Conservation (phyloP, 2,113 vertebrate species). For the Cebidichthys violaceus region DNA sequence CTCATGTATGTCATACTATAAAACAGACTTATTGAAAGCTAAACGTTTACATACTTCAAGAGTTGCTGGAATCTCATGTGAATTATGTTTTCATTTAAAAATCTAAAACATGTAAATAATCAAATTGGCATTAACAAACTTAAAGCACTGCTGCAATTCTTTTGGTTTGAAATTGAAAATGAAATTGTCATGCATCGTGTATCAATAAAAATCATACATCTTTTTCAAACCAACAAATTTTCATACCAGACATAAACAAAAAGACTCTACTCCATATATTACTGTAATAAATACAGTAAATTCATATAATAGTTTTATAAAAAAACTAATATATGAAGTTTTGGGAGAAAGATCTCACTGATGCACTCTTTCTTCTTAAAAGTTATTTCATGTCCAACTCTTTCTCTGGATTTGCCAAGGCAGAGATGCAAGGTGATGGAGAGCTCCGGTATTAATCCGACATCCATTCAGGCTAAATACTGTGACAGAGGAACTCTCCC, state of each 20-base stretch:
- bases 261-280: neutral
- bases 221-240: neutral
- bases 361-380: slow-evolving; percentile 27
- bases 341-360: slow-evolving; percentile 34
- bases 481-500: slow-evolving; percentile 30
- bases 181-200: neutral
- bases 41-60: neutral
- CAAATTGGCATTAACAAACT: neutral
- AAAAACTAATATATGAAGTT: too few relatives aligned
- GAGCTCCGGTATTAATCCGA: slow-evolving; percentile 27
- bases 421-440: slow-evolving; percentile 55
- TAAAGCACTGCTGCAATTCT: neutral
- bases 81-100: neutral
- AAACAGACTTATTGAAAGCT: neutral
- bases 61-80: neutral
- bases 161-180: neutral
- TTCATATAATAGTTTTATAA: neutral
- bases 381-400: slow-evolving; percentile 39
- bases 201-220: neutral
- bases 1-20: neutral
- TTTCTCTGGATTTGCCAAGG: slow-evolving; percentile 38
- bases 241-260: neutral
- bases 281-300: slow-evolving; percentile 12
- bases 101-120: neutral
- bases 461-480: slow-evolving; percentile 27